Conservation (phyloP, 2,797 vertebrate genomes). For the Sebastes minor region DNA sequence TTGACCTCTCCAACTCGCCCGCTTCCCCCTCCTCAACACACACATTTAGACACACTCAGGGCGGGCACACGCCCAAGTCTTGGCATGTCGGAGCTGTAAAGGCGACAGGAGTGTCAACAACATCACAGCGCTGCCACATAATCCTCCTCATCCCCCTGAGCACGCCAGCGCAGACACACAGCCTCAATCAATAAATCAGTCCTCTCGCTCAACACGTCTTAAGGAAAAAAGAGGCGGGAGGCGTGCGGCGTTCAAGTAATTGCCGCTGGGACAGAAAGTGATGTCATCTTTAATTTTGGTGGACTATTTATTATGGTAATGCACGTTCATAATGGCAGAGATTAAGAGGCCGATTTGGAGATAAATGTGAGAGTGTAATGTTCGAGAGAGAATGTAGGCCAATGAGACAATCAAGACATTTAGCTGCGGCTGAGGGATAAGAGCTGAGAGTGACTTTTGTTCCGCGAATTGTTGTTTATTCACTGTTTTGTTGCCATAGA, state of each 20-base stretch:
- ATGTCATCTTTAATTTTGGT: constrained; percentile 55
- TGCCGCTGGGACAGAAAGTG: constrained; percentile 31
- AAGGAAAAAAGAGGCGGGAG: constrained; percentile 12
- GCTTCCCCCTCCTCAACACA: constrained; percentile 5
- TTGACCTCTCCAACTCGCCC: constrained; percentile 33
- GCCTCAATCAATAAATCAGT: constrained; percentile 62
- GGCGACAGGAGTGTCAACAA: constrained; percentile 70
- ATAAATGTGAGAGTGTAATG: constrained; percentile 44
- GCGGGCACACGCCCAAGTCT: constrained; percentile 54
- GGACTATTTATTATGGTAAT: constrained; percentile 46
- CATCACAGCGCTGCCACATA: constrained; percentile 59
- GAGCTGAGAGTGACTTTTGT: constrained; percentile 57
- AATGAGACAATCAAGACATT: constrained; percentile 50
- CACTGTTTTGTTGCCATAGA: constrained; percentile 66
- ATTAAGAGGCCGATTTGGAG: constrained; percentile 46
- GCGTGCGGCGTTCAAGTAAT: constrained; percentile 8
- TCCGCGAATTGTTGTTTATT: constrained; percentile 54
- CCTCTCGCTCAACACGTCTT: constrained; percentile 34
- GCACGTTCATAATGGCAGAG: constrained; percentile 34
- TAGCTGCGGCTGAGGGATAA: constrained; percentile 29
- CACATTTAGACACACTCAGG: constrained; percentile 37
- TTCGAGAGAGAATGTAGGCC: constrained; percentile 48
- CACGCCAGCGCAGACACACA: constrained; percentile 18
- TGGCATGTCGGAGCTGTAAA: constrained; percentile 56
- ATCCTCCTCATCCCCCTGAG: constrained; percentile 46